Conservation (phyloP, 2,888 invertebrate species). For the Adelognathus sp. region DNA sequence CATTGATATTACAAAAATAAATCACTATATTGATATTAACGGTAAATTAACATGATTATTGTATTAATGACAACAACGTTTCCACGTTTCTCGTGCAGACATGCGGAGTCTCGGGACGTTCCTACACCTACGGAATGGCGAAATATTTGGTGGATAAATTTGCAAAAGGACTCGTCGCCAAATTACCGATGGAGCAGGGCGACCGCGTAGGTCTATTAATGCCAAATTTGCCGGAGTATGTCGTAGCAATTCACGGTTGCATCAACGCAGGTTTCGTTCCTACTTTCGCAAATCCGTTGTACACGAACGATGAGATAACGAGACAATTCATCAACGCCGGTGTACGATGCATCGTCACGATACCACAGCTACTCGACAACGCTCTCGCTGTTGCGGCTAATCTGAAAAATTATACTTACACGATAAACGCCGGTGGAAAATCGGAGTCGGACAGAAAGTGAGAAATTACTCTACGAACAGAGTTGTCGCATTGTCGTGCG, state of each 20-base stretch:
- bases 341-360: slow-evolving; percentile 85
- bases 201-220: slow-evolving; percentile 86
- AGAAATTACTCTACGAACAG: no score
- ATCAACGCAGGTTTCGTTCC: slow-evolving; percentile 86
- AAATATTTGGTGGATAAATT: slow-evolving; percentile 84
- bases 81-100: slow-evolving; percentile 82
- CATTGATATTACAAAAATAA: no score
- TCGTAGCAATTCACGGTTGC: slow-evolving; percentile 86
- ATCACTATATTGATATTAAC: no score
- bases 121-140: slow-evolving; percentile 86
- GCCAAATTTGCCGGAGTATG: slow-evolving; percentile 88
- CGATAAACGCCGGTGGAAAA: slow-evolving; percentile 86
- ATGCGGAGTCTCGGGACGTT: slow-evolving; percentile 86
- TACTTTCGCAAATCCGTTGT: slow-evolving; percentile 88
- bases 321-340: slow-evolving; percentile 86
- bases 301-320: slow-evolving; percentile 86
- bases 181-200: slow-evolving; percentile 84
- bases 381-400: slow-evolving; percentile 83
- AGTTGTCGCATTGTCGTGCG: no score
- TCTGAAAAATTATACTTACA: slow-evolving; percentile 84
- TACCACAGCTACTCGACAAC: slow-evolving; percentile 85
- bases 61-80: no score
- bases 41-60: slow-evolving; percentile 17
- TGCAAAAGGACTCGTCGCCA: slow-evolving; percentile 83
- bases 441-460: slow-evolving; percentile 81